These are phyloP conservation scores for Itoplectis maculator DNA, from an alignment of 2,888 invertebrate species.

Conservation along the genomic window DNA sequence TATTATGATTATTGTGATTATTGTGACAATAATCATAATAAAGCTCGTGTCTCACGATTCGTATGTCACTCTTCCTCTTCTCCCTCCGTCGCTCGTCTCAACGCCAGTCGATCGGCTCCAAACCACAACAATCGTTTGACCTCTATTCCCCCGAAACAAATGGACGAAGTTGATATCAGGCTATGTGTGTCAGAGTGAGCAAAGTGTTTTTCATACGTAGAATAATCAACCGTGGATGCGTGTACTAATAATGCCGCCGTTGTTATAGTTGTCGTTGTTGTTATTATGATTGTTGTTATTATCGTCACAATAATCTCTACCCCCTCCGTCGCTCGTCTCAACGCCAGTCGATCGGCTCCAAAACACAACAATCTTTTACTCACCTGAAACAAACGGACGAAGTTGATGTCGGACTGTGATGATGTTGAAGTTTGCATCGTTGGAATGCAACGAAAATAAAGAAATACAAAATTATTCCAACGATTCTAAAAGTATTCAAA, in stretches of 20 bases:
- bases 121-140: constrained; percentile 52
- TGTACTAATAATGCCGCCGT: constrained; percentile 6
- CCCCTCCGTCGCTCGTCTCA: no score
- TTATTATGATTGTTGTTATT: constrained; percentile 33
- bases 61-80: no score
- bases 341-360: no score
- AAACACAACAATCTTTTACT: constrained; percentile 44
- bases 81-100: no score
- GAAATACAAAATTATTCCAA: no score
- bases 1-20: not conserved
- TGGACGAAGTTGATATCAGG: constrained; percentile 39
- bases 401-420: constrained; percentile 31
- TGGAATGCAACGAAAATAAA: no score
- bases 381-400: constrained; percentile 42
- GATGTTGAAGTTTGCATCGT: no score
- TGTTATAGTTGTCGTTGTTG: no score
- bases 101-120: constrained; percentile 19
- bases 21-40: no score
- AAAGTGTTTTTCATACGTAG: not conserved
- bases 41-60: no score
- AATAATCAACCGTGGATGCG: not conserved
- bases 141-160: constrained; percentile 47
- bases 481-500: no score
- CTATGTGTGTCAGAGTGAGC: constrained; percentile 16
- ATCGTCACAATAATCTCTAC: no score